phyloP scores from a whole-genome alignment of 2,888 invertebrate species.

The Pasiphila rectangulata region DNA sequence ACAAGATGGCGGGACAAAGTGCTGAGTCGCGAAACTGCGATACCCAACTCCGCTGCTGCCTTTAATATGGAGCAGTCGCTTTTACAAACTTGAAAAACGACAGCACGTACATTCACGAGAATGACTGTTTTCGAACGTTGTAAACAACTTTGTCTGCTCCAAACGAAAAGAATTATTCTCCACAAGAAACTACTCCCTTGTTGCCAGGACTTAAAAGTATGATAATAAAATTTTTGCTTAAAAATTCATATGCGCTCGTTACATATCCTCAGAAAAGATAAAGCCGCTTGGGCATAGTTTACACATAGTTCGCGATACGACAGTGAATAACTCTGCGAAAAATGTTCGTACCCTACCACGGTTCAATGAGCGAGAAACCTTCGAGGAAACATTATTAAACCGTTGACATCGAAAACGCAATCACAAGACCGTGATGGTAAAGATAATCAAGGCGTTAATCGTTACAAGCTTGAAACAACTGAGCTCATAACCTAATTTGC shows the following conservation, averaged over 20 bases:
- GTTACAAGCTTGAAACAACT: constrained; percentile 50
- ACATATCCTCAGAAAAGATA: constrained; percentile 39
- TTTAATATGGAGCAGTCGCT: constrained; percentile 62
- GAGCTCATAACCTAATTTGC: constrained; percentile 56
- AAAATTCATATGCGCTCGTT: constrained; percentile 38
- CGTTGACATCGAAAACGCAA: constrained; percentile 39
- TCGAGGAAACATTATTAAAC: constrained; percentile 35
- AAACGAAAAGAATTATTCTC: constrained; percentile 53
- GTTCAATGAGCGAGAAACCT: constrained; percentile 36
- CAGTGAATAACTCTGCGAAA: constrained; percentile 47
- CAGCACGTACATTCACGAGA: constrained; percentile 34
- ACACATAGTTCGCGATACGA: constrained; percentile 50
- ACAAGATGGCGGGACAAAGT: constrained; percentile 57
- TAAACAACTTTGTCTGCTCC: constrained; percentile 58
- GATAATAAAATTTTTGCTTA: constrained; percentile 34
- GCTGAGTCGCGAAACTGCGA: constrained; percentile 44
- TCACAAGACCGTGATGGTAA: constrained; percentile 43
- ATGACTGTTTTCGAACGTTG: constrained; percentile 52
- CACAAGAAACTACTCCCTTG: constrained; percentile 44
- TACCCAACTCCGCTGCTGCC: constrained; percentile 53
- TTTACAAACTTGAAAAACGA: constrained; percentile 54
- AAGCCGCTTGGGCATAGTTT: constrained; percentile 53
- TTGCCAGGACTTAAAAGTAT: constrained; percentile 33
- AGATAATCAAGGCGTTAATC: constrained; percentile 49
- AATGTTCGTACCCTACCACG: constrained; percentile 40